A percentile compares a stretch with the other conserved stretches of the same genome.
phyloP scores from a whole-genome alignment of 30 jellyfish, hydroid and myxozoan species.

The Haliclystus octoradiatus region DNA sequence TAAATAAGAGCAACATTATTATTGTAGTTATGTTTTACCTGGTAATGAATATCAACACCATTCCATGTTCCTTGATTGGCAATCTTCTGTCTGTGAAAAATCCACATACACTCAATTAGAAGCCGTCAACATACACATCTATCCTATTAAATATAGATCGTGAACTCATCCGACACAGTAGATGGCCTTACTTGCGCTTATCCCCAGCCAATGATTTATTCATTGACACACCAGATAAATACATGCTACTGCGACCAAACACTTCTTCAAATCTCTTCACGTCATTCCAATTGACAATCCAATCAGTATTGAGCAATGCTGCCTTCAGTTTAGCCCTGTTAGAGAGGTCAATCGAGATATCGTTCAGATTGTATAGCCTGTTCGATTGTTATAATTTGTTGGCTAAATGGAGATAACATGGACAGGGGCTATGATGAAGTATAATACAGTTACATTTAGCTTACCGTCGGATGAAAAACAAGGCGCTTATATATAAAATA shows the following conservation, averaged over 20 bases:
- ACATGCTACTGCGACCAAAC: constrained; percentile 66
- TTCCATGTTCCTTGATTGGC: constrained; percentile 75
- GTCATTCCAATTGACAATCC: constrained; percentile 90
- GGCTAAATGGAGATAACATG: no score
- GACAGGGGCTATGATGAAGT: no score
- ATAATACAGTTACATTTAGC: no score
- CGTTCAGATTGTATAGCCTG: no score
- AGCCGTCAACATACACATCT: no score
- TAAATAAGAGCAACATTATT: background rate
- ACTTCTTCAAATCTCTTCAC: constrained; percentile 55
- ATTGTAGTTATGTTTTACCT: constrained; percentile 18
- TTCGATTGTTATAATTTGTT: no score
- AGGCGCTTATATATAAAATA: constrained; percentile 11
- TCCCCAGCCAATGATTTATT: constrained; percentile 11
- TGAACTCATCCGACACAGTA: background rate
- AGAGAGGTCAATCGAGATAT: background rate
- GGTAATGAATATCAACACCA: constrained; percentile 70
- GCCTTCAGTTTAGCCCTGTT: constrained; percentile 55
- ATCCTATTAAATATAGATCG: no score
- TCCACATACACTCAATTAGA: no score
- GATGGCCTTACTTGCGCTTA: constrained; percentile 5
- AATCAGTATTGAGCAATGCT: constrained; percentile 68
- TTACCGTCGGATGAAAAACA: constrained; percentile 25
- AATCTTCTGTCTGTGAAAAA: background rate
- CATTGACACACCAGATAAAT: constrained; percentile 64